Conservation (phyloP, 1,140 invertebrate genomes). For the Brachionus angularis region DNA sequence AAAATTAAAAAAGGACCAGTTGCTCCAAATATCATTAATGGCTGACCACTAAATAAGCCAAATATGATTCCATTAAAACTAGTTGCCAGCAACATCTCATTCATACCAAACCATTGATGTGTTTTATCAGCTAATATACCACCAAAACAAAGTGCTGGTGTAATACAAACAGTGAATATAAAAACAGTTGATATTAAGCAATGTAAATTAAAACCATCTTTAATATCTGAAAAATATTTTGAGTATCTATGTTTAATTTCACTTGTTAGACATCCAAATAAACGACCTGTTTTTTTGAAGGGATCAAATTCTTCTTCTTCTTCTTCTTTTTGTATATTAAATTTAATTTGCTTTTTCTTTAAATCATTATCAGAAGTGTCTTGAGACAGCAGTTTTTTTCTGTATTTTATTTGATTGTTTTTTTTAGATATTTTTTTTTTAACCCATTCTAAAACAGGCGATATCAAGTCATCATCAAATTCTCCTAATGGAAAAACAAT, state of each 20-base stretch:
- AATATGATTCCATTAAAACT: conserved; percentile 77
- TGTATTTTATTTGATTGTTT: background rate
- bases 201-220: conserved; percentile 78
- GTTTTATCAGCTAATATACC: conserved; percentile 84
- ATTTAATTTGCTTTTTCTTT: background rate
- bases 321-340: background rate
- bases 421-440: conserved; percentile 20
- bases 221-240: conserved; percentile 77
- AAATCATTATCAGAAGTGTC: too few relatives aligned
- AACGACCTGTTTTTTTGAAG: conserved; percentile 65
- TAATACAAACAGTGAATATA: conserved; percentile 90
- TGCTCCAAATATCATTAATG: conserved; percentile 84
- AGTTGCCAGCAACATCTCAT: conserved; percentile 79
- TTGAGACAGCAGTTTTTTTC: too few relatives aligned
- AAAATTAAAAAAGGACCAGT: conserved; percentile 88
- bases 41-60: conserved; percentile 78
- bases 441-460: conserved; percentile 26
- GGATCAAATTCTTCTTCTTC: conserved; percentile 61
- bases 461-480: conserved; percentile 18
- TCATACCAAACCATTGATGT: conserved; percentile 78
- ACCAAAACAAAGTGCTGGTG: conserved; percentile 89
- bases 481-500: conserved; percentile 4
- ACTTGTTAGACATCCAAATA: conserved; percentile 75
- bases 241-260: conserved; percentile 79
- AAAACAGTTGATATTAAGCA: conserved; percentile 83